phyloP scores from a whole-genome alignment of 2,797 vertebrate species.

The Halcyon leucocephala region DNA sequence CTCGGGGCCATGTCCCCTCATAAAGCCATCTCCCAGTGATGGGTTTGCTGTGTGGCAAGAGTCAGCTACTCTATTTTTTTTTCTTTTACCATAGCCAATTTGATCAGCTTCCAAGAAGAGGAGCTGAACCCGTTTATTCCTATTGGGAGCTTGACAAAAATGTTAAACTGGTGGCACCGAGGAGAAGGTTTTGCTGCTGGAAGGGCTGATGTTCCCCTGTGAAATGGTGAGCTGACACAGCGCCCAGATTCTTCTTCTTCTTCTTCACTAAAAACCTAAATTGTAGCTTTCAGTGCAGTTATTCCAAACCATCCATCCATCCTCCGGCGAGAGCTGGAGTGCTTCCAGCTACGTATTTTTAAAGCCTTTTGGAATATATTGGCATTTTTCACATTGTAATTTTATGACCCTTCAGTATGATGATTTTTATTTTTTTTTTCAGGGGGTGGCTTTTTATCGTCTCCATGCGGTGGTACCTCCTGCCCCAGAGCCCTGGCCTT shows the following conservation, averaged over 20 bases:
- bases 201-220: rapidly evolving
- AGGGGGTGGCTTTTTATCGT: neutral
- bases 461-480: neutral
- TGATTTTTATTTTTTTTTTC: neutral
- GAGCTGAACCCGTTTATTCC: neutral
- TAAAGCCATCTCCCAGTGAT: neutral
- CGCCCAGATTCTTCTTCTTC: neutral
- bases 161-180: neutral
- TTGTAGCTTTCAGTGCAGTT: neutral
- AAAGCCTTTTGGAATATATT: neutral
- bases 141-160: neutral
- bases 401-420: neutral
- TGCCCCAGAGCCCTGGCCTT: neutral
- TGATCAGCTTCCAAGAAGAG: neutral
- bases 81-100: neutral
- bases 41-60: neutral
- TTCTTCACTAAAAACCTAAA: neutral
- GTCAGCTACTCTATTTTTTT: no score
- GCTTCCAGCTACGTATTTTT: neutral
- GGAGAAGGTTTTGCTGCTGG: neutral
- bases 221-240: neutral
- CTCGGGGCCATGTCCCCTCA: neutral
- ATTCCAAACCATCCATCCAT: rapidly evolving
- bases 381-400: neutral
- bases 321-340: neutral